Conservation (phyloP, 2,888 invertebrate genomes). For the Volucella inanis region DNA sequence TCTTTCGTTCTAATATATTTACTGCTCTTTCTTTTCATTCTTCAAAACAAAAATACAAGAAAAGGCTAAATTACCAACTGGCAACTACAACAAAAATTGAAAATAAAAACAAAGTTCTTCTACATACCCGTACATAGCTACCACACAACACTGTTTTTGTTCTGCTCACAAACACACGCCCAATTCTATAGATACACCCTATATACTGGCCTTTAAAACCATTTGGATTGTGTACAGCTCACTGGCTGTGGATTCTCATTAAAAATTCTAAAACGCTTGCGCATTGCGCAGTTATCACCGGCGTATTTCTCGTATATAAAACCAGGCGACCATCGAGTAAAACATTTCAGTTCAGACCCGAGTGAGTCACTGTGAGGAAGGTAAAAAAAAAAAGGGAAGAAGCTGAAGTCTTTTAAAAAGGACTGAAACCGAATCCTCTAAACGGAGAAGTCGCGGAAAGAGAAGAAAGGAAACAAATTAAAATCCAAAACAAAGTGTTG, state of each 20-base stretch:
- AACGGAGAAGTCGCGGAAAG: slow-evolving; percentile 68
- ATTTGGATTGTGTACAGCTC: slow-evolving; percentile 22
- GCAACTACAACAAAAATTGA: too few species aligned
- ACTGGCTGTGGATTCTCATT: slow-evolving; percentile 53
- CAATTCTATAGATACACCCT: slow-evolving; percentile 29
- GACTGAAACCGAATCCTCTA: slow-evolving; percentile 44
- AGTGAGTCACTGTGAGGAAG: slow-evolving; percentile 75
- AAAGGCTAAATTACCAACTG: background rate
- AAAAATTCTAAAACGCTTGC: slow-evolving; percentile 73
- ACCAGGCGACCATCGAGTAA: slow-evolving; percentile 56
- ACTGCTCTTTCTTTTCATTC: slow-evolving; percentile 50
- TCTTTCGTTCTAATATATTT: slow-evolving; percentile 44
- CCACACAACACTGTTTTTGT: slow-evolving; percentile 57
- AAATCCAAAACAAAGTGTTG: background rate
- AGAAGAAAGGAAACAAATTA: slow-evolving; percentile 1
- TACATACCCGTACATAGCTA: slow-evolving; percentile 26
- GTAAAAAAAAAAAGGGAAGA: slow-evolving; percentile 36
- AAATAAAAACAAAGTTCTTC: slow-evolving; percentile 29
- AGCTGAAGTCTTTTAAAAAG: slow-evolving; percentile 9
- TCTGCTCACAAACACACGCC: slow-evolving; percentile 38
- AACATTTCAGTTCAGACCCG: slow-evolving; percentile 73
- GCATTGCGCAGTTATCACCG: slow-evolving; percentile 75
- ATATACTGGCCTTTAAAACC: slow-evolving; percentile 34
- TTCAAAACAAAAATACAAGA: slow-evolving; percentile 19
- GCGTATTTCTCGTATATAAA: slow-evolving; percentile 74